A percentile compares a stretch with the other conserved stretches of the same genome.
phyloP scores from a whole-genome alignment of 53 echinoderm and acorn worm species.

The Antedon mediterranea region DNA sequence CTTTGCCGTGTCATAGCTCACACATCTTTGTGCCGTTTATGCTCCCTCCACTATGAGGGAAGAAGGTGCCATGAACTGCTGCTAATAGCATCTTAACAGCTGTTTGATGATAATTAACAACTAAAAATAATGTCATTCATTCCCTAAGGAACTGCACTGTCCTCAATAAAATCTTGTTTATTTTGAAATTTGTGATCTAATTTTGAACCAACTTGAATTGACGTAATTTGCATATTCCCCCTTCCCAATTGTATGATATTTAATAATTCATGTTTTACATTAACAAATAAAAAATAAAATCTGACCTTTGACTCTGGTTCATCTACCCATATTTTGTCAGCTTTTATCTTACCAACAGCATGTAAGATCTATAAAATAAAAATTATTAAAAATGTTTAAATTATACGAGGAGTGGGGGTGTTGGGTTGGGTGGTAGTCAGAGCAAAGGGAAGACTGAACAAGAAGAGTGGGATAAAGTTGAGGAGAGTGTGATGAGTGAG shows the following conservation, averaged over 20 bases:
- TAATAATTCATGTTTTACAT: no score
- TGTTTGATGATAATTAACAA: neutral
- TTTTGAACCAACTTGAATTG: no score
- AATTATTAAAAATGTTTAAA: no score
- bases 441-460: no score
- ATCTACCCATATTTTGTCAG: conserved; percentile 51
- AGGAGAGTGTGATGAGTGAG: no score
- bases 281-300: neutral
- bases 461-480: no score
- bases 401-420: no score
- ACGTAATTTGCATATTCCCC: no score
- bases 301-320: conserved; percentile 54
- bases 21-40: no score
- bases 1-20: no score
- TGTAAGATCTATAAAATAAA: conserved; percentile 29
- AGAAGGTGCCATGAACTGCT: neutral
- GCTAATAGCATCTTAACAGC: neutral
- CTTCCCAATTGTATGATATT: no score
- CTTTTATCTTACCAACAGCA: conserved; percentile 40
- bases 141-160: neutral
- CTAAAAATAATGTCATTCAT: neutral
- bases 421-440: no score
- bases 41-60: neutral
- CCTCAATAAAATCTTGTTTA: neutral
- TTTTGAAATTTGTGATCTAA: neutral